Base-by-base conservation (phyloP, 2,113 vertebrate genomes). In the Salvelinus sp. region DNA sequence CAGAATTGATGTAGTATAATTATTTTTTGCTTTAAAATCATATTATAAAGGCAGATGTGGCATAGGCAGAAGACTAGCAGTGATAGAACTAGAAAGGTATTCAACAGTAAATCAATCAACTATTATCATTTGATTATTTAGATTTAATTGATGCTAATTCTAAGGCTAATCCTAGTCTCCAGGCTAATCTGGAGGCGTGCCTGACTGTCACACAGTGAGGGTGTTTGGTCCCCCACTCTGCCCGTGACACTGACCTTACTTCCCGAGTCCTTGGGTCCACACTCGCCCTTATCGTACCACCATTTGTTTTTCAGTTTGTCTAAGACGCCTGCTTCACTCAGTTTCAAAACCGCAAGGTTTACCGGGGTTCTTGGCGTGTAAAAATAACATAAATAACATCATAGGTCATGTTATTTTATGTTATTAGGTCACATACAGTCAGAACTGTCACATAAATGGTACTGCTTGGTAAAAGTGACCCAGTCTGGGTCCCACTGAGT, bases 371-470 rank as follows among this genome's bases (percentile, higher is more conserved):
- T 99, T 99, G 95, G 96, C 96, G 96, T 98, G 96, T 97, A 95
- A 92, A 98, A 99, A 99, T 99, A 99, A 99, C 98, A 99, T 99
- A 99, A 99, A 99, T 99, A 99, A 99, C 98, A 99, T 99, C 97
- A 98, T 97, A 97, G 95, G 85, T 84, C 93, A 99, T 99, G 97
- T 99, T 99, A 99, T 99, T 97, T 99, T 99, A 99, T 99, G 97
- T 98, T 99, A 99, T 99, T 99, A 96, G 94, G 93, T 96, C 93
- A 96, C 96, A 98, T 95, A 96, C 96, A 98, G 96, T 95, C 87
- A 95, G 93, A 96, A 93, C 94, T 95, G 93, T 33, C 73, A 90
- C 72, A 90, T 16, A 79, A 64, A 81, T 86, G 69, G 70, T 81
- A 77, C 78, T 68, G 82, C 80, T 73, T 54, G 14, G 33, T 63